Conservation (phyloP, 2,888 invertebrate species). For the Charanyca ferruginea region DNA sequence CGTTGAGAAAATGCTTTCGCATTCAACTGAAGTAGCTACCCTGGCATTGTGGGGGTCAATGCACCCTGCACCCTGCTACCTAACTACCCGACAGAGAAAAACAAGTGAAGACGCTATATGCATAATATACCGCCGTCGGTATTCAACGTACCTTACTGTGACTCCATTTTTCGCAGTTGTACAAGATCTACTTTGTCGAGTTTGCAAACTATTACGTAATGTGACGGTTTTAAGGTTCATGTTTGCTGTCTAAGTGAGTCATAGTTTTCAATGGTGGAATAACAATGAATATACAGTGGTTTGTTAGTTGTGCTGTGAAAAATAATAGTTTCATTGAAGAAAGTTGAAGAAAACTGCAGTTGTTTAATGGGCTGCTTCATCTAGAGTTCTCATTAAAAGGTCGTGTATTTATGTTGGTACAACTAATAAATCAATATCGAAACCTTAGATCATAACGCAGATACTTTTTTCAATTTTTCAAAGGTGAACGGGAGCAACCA, state of each 20-base stretch:
- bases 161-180: constrained; percentile 52
- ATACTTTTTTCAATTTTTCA: background rate
- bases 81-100: constrained; percentile 69
- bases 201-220: constrained; percentile 56
- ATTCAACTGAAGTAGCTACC: constrained; percentile 70
- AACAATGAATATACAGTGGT: constrained; percentile 20
- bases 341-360: background rate
- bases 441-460: background rate
- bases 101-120: constrained; percentile 67
- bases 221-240: constrained; percentile 43
- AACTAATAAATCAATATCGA: background rate
- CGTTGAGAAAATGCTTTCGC: constrained; percentile 73
- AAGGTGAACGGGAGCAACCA: constrained; percentile 16
- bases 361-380: background rate
- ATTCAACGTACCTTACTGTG: constrained; percentile 55
- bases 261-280: constrained; percentile 46
- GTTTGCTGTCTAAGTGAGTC: constrained; percentile 49
- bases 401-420: background rate
- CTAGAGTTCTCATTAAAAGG: background rate
- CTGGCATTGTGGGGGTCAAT: constrained; percentile 62
- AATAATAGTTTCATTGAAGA: constrained; percentile 8
- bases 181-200: constrained; percentile 45
- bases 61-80: constrained; percentile 55
- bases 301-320: constrained; percentile 16
- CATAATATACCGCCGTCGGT: constrained; percentile 41